Base-by-base conservation (phyloP, 2,797 vertebrate genomes). In the Parauchenoglanis punctatus region DNA sequence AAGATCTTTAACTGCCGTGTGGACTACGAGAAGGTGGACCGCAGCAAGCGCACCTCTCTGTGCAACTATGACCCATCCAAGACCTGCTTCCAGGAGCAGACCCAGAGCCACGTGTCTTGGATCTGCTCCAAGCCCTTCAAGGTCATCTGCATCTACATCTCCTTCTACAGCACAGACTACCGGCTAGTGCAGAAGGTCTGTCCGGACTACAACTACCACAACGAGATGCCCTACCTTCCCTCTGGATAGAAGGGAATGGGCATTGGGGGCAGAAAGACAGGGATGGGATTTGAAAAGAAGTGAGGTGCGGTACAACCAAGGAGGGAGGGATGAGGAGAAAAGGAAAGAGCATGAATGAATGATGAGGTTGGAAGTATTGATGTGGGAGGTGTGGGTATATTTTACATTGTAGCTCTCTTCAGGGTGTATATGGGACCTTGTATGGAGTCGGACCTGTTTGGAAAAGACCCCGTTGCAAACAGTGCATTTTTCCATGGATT, bases 1-100 rank as follows among this genome's bases (percentile, higher is more conserved):
- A 99, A 99, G 93, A 97, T 98, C 93, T 99, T 99, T 95, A 99
- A 99, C 94, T 99, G 98, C 94, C 97, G 98, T 0, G 96, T 99
- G 94, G 97, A 99, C 93, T 98, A 97, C 86, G 98, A 99, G 95
- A 99, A 98, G 92, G 97, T 99, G 89, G 98, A 98, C 54, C 96
- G 96, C 65, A 97, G 97, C 92, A 97, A 97, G 94, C 97, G 96
- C 91, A 98, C 97, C 83, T 97, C 97, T 0, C 96, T 98, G 91
- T 99, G 98, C 94, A 97, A 98, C 87, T 97, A 97, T 5, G 98
- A 99, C 94, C 98, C 98, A 0, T 98, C 97, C 89, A 97, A 97
- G 95, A 98, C 95, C 94, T 99, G 98, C 93, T 98, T 96, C 94
- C 97, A 98, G 89, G 97, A 99, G 93, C 98, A 99, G 91, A 98